These are phyloP conservation scores for Baryphthengus martii DNA, from an alignment of 2,113 vertebrate genomes.

Conservation along the genomic window DNA sequence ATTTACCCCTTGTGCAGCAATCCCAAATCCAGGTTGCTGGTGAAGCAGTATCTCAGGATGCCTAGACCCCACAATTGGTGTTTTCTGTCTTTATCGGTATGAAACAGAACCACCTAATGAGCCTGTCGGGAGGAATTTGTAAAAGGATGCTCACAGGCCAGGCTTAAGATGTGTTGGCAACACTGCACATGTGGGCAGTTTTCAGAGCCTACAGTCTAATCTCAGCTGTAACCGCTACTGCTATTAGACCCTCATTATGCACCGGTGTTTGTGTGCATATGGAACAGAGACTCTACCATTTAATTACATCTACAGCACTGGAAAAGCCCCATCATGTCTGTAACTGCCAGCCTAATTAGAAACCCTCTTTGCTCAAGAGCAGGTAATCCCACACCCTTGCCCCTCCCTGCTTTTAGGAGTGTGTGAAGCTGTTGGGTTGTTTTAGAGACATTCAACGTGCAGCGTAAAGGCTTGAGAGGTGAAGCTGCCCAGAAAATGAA, in stretches of 20 bases:
- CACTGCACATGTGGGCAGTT: not conserved
- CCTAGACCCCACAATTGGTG: not conserved
- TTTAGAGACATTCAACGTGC: not conserved
- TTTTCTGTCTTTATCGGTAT: not conserved
- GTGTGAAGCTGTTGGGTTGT: fast-evolving
- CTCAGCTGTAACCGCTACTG: not conserved
- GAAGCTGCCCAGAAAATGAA: not conserved
- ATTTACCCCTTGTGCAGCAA: not conserved
- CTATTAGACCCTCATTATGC: not conserved
- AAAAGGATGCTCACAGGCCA: not conserved
- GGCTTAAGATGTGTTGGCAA: not conserved
- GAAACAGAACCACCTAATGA: not conserved
- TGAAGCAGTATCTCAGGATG: not conserved
- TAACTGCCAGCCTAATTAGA: not conserved
- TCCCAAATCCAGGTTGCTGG: not conserved
- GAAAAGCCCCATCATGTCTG: not conserved
- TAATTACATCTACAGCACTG: not conserved
- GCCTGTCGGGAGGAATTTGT: not conserved
- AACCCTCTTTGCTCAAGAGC: not conserved
- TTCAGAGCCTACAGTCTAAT: not conserved
- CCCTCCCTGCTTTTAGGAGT: not conserved
- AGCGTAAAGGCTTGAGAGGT: not conserved
- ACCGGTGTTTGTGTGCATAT: not conserved
- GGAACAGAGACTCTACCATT: not conserved
- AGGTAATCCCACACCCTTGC: not conserved